Evolutionary conservation across 2,888 invertebrate species (phyloP).

Genomic region (Coelogynopora nodosa): DNA sequence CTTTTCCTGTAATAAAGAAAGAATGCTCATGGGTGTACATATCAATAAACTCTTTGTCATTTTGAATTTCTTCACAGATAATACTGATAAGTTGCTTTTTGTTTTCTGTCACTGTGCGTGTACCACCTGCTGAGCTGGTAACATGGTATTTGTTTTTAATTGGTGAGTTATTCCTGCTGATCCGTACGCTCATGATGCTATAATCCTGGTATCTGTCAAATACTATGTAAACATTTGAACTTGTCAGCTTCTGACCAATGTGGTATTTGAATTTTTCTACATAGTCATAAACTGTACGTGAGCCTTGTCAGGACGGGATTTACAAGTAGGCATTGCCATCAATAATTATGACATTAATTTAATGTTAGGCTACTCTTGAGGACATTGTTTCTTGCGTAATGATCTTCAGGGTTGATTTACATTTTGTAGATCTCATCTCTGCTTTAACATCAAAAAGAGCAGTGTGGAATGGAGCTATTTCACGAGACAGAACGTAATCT

Average conservation of each 20-base stretch:
- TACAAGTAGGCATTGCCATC: background rate
- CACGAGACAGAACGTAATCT: constrained; percentile 44
- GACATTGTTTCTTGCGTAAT: background rate
- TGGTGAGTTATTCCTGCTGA: background rate
- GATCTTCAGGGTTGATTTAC: constrained; percentile 47
- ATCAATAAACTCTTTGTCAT: background rate
- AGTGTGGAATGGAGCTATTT: constrained; percentile 47
- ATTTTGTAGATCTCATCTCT: constrained; percentile 45
- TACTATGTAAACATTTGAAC: background rate
- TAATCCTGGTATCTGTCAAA: background rate
- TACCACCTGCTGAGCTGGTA: background rate
- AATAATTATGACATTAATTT: background rate
- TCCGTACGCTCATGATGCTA: background rate
- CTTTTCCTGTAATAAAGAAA: constrained; percentile 36
- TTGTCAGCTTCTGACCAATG: background rate
- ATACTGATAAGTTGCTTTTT: constrained; percentile 47
- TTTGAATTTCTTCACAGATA: constrained; percentile 45
- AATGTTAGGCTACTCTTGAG: background rate
- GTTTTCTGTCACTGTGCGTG: constrained; percentile 46
- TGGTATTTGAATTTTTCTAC: background rate
- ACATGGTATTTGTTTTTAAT: background rate
- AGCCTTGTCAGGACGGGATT: background rate
- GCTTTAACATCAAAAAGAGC: constrained; percentile 47
- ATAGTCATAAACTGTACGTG: background rate
- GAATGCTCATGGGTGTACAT: background rate